Conservation (phyloP, 2,113 vertebrate genomes). For the Poecilia latipinna region DNA sequence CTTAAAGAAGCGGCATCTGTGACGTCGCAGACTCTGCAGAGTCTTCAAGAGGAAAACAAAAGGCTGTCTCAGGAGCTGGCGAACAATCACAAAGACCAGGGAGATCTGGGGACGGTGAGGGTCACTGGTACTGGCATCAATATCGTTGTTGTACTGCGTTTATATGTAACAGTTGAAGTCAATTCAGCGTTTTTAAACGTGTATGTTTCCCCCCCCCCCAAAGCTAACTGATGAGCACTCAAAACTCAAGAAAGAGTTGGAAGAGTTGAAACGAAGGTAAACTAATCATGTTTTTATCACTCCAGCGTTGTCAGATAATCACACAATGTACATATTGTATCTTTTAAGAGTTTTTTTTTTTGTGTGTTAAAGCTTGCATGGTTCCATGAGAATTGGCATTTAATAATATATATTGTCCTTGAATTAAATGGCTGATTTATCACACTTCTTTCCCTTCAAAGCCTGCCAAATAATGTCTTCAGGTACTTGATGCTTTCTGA, state of each 20-base stretch:
- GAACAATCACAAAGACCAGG: slow-evolving; percentile 82
- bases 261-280: slow-evolving; percentile 95
- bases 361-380: not conserved
- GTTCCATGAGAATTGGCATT: slow-evolving; percentile 51
- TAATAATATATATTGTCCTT: slow-evolving; percentile 62
- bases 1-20: slow-evolving; percentile 85
- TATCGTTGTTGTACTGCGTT: not conserved
- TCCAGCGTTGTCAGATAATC: not conserved
- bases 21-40: slow-evolving; percentile 85
- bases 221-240: slow-evolving; percentile 90
- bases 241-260: slow-evolving; percentile 90
- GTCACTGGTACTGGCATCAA: not conserved
- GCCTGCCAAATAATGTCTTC: slow-evolving; percentile 90
- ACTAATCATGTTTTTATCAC: slow-evolving; percentile 18
- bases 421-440: slow-evolving; percentile 64
- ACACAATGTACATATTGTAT: not conserved
- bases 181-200: not conserved
- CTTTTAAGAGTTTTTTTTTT: not conserved
- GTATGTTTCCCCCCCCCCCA: not conserved
- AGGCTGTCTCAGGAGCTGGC: slow-evolving; percentile 87
- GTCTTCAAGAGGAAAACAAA: slow-evolving; percentile 87
- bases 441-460: slow-evolving; percentile 85
- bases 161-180: not conserved
- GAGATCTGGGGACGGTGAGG: slow-evolving; percentile 86
- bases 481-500: slow-evolving; percentile 85